Base-by-base conservation (phyloP, 2,113 vertebrate species). In the Callorhinus ursinus region DNA sequence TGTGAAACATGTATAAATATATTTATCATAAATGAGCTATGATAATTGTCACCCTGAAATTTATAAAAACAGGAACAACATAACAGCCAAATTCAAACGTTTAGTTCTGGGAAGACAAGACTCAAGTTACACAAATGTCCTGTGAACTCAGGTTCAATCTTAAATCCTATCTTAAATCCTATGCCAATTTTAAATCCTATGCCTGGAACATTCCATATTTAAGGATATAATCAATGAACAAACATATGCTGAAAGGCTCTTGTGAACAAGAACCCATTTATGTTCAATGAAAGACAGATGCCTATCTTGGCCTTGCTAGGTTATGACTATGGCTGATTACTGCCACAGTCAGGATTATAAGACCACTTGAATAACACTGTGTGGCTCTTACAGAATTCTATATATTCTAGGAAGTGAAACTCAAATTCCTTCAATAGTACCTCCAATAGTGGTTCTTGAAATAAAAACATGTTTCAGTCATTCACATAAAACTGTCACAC, bases 381-480 rank as follows among this genome's bases (percentile, higher is more conserved):
- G 24, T 65, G 42, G 33, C n/a, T 94, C 72, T 77, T 87, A 61
- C 1, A 86, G 84, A 96, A 86, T 63, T 88, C 67, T 67, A 51
- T 71, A 18, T 93, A 90, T 74, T 67, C 59, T 55, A 90, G 76
- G 9, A 95, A 93, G 16, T 33, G 22, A 92, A 95, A 95, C 4
- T 61, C 63, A 91, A 87, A 96, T 65, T 95, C 51, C 72, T 93
- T 85, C 61, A 86, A 33, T 19, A 84, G 61, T 81, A 79, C 26
- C 74, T 90, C 97, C 42, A 42, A 65, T 18, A 96, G 12, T 93
- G 21, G 21, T 72, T 33, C 8, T 10, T 93, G 67, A 96, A 95
- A 81, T 83, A 87, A 28, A 93, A 95, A 85, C 13, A 81, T 53
- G 53, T 65, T 96, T 88, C 11, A 86, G 36, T 90, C 39, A 96